Evolutionary conservation across 1,140 invertebrate species (phyloP), one percentile per base, ranked within the genome.

Genomic region (Scaptomyza pallida): DNA sequence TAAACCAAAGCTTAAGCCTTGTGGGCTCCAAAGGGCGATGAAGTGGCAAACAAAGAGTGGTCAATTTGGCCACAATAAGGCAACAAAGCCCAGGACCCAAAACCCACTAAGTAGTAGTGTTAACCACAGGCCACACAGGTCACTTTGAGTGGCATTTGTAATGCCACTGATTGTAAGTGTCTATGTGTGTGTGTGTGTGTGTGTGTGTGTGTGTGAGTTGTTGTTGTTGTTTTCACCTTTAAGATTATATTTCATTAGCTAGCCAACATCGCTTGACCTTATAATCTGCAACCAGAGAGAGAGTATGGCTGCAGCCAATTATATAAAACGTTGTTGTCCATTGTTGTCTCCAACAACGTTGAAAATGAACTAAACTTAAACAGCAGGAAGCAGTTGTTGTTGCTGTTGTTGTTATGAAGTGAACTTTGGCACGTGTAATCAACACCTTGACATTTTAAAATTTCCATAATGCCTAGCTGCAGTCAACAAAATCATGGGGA

Each of bases 181-280:
- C 12, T 51, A 21, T 30, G 43, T 54, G 23, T 21, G 30, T 5
- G 4, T 56, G 50, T 60, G 52, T 65, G 33, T 35, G 26, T 65
- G 30, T n/a, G 23, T 21, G 30, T 5, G 4, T 56, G 50, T 60
- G 52, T 65, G 33, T 35, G 26, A 59, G 30, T n/a, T n/a, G n/a
- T n/a, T n/a, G n/a, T n/a, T n/a, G n/a, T n/a, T n/a, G n/a, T n/a
- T n/a, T 55, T 50, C 35, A 41, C 48, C 45, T 56, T 74, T 33
- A 40, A 76, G 79, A 72, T 80, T 72, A 77, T 51, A 80, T 80
- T 80, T 76, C 45, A 59, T 67, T 69, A 67, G 63, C 64, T 76
- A 48, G 45, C 50, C 62, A 64, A 55, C 35, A 47, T 50, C 51
- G 55, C 43, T 65, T 72, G 65, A 75, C 77, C 72, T 76, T 56